These are phyloP conservation scores for Cybosia mesomella DNA, from an alignment of 2,888 invertebrate genomes.

Conservation along the genomic window DNA sequence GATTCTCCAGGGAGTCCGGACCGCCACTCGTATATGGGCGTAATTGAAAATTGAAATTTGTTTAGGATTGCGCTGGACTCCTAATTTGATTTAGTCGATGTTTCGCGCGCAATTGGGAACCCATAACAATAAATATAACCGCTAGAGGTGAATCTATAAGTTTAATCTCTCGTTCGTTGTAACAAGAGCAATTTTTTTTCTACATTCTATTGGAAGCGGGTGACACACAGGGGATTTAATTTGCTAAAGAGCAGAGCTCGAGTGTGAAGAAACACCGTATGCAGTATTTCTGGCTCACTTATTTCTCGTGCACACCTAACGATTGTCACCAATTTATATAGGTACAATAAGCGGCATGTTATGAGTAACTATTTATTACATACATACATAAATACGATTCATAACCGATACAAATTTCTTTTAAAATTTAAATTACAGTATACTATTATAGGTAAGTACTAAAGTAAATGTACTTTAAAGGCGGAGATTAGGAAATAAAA, in stretches of 20 bases:
- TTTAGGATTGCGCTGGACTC: slow-evolving; percentile 79
- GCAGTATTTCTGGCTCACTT: slow-evolving; percentile 50
- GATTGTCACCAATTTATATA: slow-evolving; percentile 34
- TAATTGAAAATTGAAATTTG: slow-evolving; percentile 87
- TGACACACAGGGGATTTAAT: slow-evolving; percentile 60
- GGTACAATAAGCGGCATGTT: background rate
- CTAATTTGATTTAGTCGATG: slow-evolving; percentile 81
- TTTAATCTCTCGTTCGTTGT: slow-evolving; percentile 62
- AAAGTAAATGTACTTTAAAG: no score
- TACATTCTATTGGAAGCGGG: slow-evolving; percentile 49
- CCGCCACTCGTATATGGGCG: slow-evolving; percentile 72
- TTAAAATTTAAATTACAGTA: no score
- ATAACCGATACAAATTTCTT: background rate
- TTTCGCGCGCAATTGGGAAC: slow-evolving; percentile 72
- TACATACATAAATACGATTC: background rate
- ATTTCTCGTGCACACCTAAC: slow-evolving; percentile 48
- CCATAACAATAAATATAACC: slow-evolving; percentile 81
- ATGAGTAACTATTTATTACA: background rate
- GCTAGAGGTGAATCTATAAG: slow-evolving; percentile 67
- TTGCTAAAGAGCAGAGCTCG: slow-evolving; percentile 57
- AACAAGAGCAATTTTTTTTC: slow-evolving; percentile 47
- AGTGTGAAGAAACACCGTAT: slow-evolving; percentile 49
- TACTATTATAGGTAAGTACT: no score
- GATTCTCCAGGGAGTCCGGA: slow-evolving; percentile 71
- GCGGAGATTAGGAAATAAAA: no score